phyloP scores from a whole-genome alignment of 2,797 vertebrate species.

The Eurystomus glaucurus region DNA sequence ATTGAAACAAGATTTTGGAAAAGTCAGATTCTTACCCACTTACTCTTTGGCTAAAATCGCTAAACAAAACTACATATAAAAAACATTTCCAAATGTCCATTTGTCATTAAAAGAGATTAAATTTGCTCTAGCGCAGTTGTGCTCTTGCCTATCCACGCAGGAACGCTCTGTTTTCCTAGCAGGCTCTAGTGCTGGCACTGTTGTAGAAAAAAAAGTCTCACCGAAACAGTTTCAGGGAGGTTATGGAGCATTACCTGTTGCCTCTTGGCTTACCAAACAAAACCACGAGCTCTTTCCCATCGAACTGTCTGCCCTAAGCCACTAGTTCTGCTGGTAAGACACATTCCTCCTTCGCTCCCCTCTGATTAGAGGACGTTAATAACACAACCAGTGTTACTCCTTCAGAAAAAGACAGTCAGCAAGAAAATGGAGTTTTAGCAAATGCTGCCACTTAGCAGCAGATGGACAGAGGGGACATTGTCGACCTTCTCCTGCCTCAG shows the following conservation, averaged over 20 bases:
- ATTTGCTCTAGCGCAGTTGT: background rate
- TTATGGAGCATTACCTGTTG: background rate
- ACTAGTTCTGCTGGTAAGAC: background rate
- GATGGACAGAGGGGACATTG: background rate
- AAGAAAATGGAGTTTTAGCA: background rate
- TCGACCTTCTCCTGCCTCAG: background rate
- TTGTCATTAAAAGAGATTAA: background rate
- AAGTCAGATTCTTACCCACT: background rate
- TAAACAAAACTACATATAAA: background rate
- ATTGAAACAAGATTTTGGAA: background rate
- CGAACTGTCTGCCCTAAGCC: background rate
- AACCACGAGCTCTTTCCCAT: background rate
- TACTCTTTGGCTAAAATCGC: background rate
- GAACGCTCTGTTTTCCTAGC: background rate
- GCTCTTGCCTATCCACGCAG: background rate
- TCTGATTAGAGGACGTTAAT: background rate
- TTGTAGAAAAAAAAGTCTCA: background rate
- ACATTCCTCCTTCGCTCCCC: background rate
- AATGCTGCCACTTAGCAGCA: background rate
- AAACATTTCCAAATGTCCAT: background rate
- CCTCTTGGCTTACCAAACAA: background rate
- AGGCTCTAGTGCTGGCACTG: background rate
- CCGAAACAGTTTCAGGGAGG: background rate
- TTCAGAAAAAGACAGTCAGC: background rate
- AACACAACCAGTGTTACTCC: background rate